Evolutionary conservation across 2,888 invertebrate genomes (phyloP).

Genomic region (Thumatha senex): DNA sequence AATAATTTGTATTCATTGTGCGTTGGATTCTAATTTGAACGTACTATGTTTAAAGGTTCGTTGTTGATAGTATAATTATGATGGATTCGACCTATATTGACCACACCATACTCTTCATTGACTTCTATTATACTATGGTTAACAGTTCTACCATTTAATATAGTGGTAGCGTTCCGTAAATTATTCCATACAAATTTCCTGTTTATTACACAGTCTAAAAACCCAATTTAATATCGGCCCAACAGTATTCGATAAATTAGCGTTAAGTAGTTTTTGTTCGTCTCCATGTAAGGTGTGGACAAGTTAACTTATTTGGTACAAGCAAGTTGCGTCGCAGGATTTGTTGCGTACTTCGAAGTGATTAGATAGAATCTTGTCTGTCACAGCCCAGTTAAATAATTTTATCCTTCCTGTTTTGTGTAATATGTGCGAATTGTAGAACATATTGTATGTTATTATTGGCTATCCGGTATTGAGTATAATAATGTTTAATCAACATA

Average conservation of each 20-base stretch:
- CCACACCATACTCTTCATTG: conserved; percentile 48
- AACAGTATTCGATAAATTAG: conserved; percentile 28
- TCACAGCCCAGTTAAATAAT: conserved; percentile 47
- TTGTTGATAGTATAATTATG: conserved; percentile 52
- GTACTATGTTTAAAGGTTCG: conserved; percentile 50
- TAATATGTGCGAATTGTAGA: conserved; percentile 4
- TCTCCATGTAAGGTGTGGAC: conserved; percentile 53
- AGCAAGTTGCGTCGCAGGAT: conserved; percentile 40
- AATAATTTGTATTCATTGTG: conserved; percentile 56
- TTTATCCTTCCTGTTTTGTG: conserved; percentile 46
- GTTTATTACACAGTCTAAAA: conserved; percentile 8
- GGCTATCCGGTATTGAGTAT: conserved; percentile 1
- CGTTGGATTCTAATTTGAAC: conserved; percentile 40
- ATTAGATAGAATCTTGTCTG: conserved; percentile 38
- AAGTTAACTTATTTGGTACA: conserved; percentile 65
- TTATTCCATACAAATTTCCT: conserved; percentile 1
- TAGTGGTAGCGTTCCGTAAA: no score
- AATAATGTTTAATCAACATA: no score
- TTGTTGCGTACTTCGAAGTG: conserved; percentile 44
- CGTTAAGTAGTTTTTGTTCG: conserved; percentile 49
- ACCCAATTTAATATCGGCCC: conserved; percentile 13
- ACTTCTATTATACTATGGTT: conserved; percentile 43
- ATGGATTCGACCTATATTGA: conserved; percentile 55
- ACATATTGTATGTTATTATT: conserved; percentile 14
- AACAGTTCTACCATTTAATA: conserved; percentile 5